phyloP scores from a whole-genome alignment of 2,113 vertebrate genomes.

The Mellivora capensis region DNA sequence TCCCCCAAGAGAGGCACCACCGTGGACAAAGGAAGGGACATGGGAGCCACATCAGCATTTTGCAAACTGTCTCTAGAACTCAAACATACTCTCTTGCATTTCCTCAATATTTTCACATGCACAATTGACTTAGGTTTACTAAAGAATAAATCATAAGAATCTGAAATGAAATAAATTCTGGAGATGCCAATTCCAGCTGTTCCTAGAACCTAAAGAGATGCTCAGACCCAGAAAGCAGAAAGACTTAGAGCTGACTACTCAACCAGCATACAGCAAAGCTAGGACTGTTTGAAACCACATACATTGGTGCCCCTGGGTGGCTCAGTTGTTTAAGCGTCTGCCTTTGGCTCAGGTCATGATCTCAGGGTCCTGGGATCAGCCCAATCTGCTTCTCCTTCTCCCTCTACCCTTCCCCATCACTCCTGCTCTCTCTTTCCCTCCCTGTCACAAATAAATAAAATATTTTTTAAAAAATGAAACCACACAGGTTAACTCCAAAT shows the following conservation, averaged over 20 bases:
- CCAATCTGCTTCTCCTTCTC: no score
- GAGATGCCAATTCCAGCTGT: neutral
- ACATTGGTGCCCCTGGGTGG: neutral
- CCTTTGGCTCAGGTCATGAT: no score
- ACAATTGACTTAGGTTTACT: neutral
- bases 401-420: no score
- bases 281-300: neutral
- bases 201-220: neutral
- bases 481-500: neutral
- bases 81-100: neutral
- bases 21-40: no score
- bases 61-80: neutral
- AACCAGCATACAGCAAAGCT: fast-evolving
- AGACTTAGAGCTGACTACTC: fast-evolving
- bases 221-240: neutral
- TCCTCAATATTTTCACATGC: neutral
- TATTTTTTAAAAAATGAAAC: no score
- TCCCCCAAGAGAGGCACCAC: neutral
- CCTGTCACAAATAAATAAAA: no score
- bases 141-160: neutral
- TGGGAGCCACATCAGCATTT: neutral
- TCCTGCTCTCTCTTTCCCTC: no score
- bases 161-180: neutral
- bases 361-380: no score
- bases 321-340: no score